Base-by-base conservation (phyloP, 2,797 vertebrate species). In the Sebastes miniatus region DNA sequence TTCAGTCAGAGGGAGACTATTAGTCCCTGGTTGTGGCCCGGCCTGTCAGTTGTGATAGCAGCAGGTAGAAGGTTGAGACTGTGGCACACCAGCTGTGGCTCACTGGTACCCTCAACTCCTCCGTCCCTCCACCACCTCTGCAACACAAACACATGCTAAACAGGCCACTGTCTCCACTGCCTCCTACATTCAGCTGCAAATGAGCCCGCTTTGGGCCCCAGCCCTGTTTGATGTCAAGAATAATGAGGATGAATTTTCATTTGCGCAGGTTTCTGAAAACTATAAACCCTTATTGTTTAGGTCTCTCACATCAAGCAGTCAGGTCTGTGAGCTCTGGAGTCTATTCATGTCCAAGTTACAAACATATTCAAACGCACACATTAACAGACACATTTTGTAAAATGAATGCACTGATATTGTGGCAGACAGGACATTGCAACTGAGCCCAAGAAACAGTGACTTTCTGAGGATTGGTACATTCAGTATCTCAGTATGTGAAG, bases 101-200 rank as follows among this genome's bases (percentile, higher is more conserved):
- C 80, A 91, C 92, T 95, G 90, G 92, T 92, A 88, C 92, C 89
- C 93, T 93, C 89, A 95, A 89, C 91, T 86, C 85, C 89, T 93
- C 86, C 67, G 59, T 87, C 89, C 91, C 93, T 91, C 82, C 87
- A 89, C 87, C 92, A 88, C 87, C 87, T 91, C 92, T 89, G 91
- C 94, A 96, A 93, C 84, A 92, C 88, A 96, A 96, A 96, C 87
- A 92, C 90, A 96, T 96, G 95, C 94, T 96, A 97, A 97, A 96
- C 93, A 95, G 91, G 89, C 82, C 90, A 84, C 81, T 79, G 93
- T 95, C 95, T 93, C 88, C 86, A 67, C 91, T 86, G 84, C 93
- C 93, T 92, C 86, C 92, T 91, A 95, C 80, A 96, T 97, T 97
- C 77, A 96, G 84, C 96, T 97, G 96, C 95, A 97, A 97, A 97